Conservation (phyloP, 2,113 vertebrate genomes). For the Xiphorhynchus elegans region DNA sequence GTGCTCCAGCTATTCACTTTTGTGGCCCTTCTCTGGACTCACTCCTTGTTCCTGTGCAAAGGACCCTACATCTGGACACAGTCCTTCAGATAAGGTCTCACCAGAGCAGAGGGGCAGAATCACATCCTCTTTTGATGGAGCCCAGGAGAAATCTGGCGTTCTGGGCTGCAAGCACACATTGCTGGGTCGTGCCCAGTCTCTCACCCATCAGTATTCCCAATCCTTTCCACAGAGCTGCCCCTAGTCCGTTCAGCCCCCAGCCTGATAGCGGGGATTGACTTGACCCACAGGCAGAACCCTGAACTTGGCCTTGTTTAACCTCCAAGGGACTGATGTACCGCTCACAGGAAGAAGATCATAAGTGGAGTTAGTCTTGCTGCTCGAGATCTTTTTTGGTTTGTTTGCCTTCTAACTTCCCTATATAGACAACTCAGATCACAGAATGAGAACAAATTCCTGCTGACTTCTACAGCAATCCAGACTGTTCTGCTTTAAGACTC, state of each 20-base stretch:
- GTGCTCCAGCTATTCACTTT: neutral
- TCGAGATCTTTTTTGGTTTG: neutral
- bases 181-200: neutral
- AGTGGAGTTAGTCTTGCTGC: neutral
- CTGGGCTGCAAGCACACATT: neutral
- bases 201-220: neutral
- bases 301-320: neutral
- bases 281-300: rapidly evolving
- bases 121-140: neutral
- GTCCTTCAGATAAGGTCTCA: neutral
- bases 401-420: neutral
- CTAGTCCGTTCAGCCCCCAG: neutral
- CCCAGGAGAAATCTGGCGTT: neutral
- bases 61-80: neutral
- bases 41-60: neutral
- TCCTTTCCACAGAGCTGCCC: neutral
- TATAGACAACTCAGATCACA: neutral
- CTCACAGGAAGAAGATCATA: neutral
- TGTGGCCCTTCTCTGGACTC: neutral
- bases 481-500: neutral
- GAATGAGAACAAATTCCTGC: neutral
- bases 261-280: neutral
- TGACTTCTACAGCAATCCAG: neutral
- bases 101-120: neutral
- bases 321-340: neutral